Conservation (phyloP, 1,140 invertebrate species). For the Limonius californicus region DNA sequence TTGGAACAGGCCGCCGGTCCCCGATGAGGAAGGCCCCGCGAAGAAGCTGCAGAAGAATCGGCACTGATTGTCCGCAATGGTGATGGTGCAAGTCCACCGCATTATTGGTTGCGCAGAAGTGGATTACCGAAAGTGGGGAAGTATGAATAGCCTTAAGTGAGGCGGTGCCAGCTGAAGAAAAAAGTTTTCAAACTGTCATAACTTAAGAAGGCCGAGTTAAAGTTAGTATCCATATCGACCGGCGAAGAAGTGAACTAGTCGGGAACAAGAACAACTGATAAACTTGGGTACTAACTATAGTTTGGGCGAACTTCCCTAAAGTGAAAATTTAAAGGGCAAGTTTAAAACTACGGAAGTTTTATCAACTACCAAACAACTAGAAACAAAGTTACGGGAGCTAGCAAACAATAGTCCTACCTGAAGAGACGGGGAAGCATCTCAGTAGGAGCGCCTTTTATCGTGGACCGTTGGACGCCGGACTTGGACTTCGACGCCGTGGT, state of each 20-base stretch:
- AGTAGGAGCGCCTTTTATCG: slow-evolving; percentile 19
- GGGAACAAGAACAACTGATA: slow-evolving; percentile 33
- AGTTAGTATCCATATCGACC: slow-evolving; percentile 16
- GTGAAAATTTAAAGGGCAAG: slow-evolving; percentile 14
- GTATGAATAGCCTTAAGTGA: slow-evolving; percentile 23
- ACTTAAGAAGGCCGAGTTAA: slow-evolving; percentile 26
- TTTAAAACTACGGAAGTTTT: slow-evolving; percentile 12
- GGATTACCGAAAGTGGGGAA: slow-evolving; percentile 26
- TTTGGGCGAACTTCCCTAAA: slow-evolving; percentile 14
- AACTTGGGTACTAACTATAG: slow-evolving; percentile 31
- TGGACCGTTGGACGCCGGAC: slow-evolving; percentile 20
- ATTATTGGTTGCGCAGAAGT: slow-evolving; percentile 34
- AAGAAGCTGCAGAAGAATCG: slow-evolving; percentile 8
- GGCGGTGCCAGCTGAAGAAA: slow-evolving; percentile 35
- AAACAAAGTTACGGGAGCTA: slow-evolving; percentile 16
- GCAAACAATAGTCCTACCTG: slow-evolving; percentile 22
- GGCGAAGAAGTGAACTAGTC: slow-evolving; percentile 16
- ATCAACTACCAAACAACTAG: slow-evolving; percentile 14
- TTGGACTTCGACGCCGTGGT: slow-evolving; percentile 25
- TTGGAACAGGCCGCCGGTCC: no score
- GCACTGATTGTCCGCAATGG: slow-evolving; percentile 13
- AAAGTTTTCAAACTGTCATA: slow-evolving; percentile 44
- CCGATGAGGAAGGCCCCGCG: neutral
- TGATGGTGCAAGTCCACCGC: slow-evolving; percentile 16
- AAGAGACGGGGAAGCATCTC: slow-evolving; percentile 16